A percentile compares a stretch with the other conserved stretches of the same genome.
Conservation (phyloP, 2,113 vertebrate species). For the Eptesicus fuscus region DNA sequence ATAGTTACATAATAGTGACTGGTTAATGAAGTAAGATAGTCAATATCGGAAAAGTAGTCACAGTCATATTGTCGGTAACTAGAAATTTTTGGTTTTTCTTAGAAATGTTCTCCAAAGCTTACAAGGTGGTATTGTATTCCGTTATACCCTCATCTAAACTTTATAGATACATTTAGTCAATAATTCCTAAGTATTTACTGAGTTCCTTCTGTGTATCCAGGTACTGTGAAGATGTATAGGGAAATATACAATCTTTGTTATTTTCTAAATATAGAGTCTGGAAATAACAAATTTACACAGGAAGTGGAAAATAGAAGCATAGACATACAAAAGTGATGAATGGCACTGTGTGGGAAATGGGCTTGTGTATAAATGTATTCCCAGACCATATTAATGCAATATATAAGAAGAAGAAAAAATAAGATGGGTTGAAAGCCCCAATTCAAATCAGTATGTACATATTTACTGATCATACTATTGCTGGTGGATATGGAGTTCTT, state of each 20-base stretch:
- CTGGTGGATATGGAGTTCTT: neutral
- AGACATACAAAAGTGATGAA: conserved; percentile 20
- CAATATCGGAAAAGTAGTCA: neutral
- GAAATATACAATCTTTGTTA: neutral
- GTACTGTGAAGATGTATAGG: neutral
- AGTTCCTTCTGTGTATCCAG: neutral
- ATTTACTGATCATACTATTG: neutral
- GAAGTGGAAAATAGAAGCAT: conserved; percentile 28
- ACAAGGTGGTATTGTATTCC: neutral
- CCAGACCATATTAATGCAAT: neutral
- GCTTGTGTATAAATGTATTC: neutral
- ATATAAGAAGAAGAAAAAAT: neutral
- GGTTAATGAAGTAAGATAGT: neutral
- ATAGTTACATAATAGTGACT: neutral
- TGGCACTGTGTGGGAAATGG: neutral
- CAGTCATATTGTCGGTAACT: neutral
- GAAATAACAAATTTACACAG: neutral
- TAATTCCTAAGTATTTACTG: neutral
- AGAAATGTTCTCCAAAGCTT: neutral
- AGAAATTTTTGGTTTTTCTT: neutral
- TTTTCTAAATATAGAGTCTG: conserved; percentile 19
- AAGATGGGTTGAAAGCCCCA: neutral
- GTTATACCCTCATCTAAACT: neutral
- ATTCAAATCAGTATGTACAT: neutral
- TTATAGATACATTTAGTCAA: neutral